phyloP scores from a whole-genome alignment of 2,888 invertebrate species.

The Drosophila diplacantha region DNA sequence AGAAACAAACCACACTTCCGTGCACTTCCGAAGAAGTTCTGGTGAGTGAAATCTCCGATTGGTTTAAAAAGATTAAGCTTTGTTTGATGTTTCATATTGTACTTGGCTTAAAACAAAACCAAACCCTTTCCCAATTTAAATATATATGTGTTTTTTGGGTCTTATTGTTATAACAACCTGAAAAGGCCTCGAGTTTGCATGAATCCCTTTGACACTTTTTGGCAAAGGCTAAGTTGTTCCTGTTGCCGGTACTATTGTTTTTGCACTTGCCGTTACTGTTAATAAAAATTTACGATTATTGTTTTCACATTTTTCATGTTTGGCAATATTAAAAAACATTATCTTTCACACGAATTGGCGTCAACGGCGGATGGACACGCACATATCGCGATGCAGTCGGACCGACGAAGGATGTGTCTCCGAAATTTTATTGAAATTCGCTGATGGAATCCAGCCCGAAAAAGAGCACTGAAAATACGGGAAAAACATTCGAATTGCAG shows the following conservation, averaged over 20 bases:
- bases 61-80: neutral
- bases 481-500: constrained; percentile 41
- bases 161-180: neutral
- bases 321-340: constrained; percentile 77
- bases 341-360: constrained; percentile 73
- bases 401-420: constrained; percentile 36
- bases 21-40: too few relatives aligned
- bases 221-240: constrained; percentile 49
- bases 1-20: neutral
- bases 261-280: constrained; percentile 54
- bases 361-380: constrained; percentile 51
- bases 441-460: constrained; percentile 68
- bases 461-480: constrained; percentile 25
- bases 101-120: neutral
- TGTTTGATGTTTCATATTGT: neutral
- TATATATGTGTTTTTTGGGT: neutral
- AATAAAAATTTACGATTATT: constrained; percentile 77
- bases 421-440: constrained; percentile 67
- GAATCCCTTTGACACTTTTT: constrained; percentile 39
- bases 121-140: neutral
- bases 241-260: constrained; percentile 20
- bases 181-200: too few relatives aligned
- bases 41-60: neutral
- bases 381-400: constrained; percentile 19
- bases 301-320: constrained; percentile 76